These are phyloP conservation scores for Rafetus swinhoei DNA, from an alignment of 2,113 vertebrate genomes.

Conservation along the genomic window DNA sequence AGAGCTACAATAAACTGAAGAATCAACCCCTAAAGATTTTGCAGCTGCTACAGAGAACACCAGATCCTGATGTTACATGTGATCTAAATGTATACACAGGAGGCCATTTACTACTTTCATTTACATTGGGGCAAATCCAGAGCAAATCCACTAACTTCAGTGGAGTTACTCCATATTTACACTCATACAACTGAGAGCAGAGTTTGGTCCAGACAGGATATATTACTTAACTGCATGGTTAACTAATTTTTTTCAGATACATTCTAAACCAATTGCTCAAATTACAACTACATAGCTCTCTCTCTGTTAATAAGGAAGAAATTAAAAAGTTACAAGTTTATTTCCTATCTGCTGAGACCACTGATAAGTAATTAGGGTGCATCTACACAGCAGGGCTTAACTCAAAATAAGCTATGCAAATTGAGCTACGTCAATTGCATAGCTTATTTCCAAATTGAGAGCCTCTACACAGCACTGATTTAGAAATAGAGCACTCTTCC, in stretches of 20 bases:
- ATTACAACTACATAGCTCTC: not conserved
- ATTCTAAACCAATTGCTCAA: not conserved
- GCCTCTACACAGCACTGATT: too few species aligned
- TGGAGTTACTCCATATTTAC: not conserved
- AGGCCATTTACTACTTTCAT: not conserved
- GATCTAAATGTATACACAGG: not conserved
- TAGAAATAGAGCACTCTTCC: too few species aligned
- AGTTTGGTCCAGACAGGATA: not conserved
- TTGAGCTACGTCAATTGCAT: too few species aligned
- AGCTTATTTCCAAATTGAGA: too few species aligned
- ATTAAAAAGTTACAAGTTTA: not conserved
- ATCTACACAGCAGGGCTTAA: too few species aligned
- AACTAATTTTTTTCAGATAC: not conserved
- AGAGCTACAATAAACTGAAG: not conserved
- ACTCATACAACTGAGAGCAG: not conserved
- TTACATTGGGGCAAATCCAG: not conserved
- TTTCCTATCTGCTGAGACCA: not conserved
- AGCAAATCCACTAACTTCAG: not conserved
- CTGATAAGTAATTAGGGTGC: not conserved
- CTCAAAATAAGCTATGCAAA: too few species aligned
- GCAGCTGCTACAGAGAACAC: not conserved
- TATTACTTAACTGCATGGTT: not conserved
- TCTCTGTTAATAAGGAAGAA: not conserved
- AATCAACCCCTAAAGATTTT: not conserved
- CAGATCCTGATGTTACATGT: not conserved